phyloP scores from a whole-genome alignment of 2,797 vertebrate species.

The Pseudotriccus pelzelni region DNA sequence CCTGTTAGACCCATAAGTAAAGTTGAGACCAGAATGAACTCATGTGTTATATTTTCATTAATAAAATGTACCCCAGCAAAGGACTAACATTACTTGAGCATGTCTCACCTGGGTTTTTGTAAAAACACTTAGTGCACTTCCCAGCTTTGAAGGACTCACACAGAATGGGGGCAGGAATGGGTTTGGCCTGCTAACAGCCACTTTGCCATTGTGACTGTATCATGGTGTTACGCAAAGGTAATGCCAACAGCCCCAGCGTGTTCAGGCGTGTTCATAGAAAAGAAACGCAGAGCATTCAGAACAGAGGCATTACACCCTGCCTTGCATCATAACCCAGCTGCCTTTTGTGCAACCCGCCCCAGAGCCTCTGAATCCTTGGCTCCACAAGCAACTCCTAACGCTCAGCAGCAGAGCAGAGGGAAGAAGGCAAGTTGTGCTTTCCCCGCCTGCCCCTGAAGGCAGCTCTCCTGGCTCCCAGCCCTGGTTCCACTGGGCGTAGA shows the following conservation, averaged over 20 bases:
- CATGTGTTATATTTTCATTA: neutral
- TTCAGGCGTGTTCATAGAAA: neutral
- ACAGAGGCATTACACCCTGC: neutral
- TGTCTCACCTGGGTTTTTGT: neutral
- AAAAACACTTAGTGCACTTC: neutral
- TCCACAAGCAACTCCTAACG: neutral
- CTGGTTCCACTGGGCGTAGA: accelerated
- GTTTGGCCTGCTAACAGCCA: neutral
- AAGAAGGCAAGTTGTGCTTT: neutral
- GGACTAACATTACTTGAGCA: neutral
- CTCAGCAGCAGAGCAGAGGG: neutral
- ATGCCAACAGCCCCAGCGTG: neutral
- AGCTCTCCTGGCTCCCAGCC: neutral
- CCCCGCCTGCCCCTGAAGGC: neutral
- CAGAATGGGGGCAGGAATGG: accelerated
- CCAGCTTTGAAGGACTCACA: neutral
- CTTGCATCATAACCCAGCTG: neutral
- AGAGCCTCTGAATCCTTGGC: neutral
- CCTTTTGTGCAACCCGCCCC: neutral
- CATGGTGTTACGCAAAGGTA: neutral
- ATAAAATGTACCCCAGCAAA: neutral
- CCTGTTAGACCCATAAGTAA: neutral
- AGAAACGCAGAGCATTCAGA: neutral
- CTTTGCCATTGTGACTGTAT: accelerated
- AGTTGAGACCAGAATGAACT: neutral